Evolutionary conservation across 1,140 invertebrate genomes (phyloP).

Genomic region (Drosophila kohkoa): DNA sequence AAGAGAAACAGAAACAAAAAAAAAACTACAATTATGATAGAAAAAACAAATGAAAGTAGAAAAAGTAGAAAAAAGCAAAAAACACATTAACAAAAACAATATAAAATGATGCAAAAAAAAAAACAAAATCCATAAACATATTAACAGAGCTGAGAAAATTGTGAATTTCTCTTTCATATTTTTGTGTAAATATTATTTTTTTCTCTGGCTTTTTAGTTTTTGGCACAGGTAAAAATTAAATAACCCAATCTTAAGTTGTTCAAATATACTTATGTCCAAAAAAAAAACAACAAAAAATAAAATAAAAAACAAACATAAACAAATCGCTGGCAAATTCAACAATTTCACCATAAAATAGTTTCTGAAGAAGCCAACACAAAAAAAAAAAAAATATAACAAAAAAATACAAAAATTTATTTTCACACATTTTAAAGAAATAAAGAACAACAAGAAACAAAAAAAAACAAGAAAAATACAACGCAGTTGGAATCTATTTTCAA

Average conservation of each 20-base stretch:
- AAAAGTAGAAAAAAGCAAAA: neutral
- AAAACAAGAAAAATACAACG: constrained; percentile 19
- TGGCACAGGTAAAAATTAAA: constrained; percentile 6
- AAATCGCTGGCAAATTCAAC: neutral
- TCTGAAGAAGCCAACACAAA: constrained; percentile 13
- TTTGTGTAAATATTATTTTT: constrained; percentile 31
- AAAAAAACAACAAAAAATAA: constrained; percentile 8
- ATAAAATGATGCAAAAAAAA: constrained; percentile 2
- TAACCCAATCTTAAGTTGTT: constrained; percentile 18
- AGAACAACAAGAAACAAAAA: neutral
- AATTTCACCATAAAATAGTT: constrained; percentile 14
- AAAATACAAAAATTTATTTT: neutral
- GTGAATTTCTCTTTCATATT: constrained; percentile 17
- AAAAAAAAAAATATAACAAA: constrained; percentile 21
- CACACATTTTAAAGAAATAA: no score
- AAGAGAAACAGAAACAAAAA: neutral
- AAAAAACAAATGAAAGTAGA: neutral
- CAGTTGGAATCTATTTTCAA: constrained; percentile 49
- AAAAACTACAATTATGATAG: neutral
- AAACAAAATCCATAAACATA: neutral
- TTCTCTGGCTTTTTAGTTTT: constrained; percentile 11
- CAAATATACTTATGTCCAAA: neutral
- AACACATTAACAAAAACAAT: neutral
- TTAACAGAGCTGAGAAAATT: constrained; percentile 9
- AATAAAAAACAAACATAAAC: constrained; percentile 1